These are phyloP conservation scores for Silvanus unidentatus DNA, from an alignment of 2,888 invertebrate species.

Conservation along the genomic window DNA sequence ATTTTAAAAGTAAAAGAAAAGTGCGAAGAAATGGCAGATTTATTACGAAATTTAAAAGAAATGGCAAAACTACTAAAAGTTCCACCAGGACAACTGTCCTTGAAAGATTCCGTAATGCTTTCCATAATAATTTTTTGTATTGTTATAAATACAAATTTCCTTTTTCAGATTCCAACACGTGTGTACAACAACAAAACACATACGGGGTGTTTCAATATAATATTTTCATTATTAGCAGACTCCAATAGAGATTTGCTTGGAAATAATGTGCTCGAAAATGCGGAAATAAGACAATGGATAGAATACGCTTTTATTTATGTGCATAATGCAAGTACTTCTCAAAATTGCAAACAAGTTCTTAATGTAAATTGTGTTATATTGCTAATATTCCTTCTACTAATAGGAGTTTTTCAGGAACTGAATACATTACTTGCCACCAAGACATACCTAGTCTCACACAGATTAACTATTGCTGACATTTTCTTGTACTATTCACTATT, in stretches of 20 bases:
- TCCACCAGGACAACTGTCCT: neutral
- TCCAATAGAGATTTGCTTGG: constrained; percentile 26
- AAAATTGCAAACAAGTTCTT: constrained; percentile 26
- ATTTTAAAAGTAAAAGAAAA: too few species aligned
- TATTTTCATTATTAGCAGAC: constrained; percentile 31
- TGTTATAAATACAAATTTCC: neutral
- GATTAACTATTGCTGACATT: constrained; percentile 61
- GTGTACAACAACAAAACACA: constrained; percentile 24
- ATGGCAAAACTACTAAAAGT: neutral
- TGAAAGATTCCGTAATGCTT: neutral
- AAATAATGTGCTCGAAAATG: constrained; percentile 27
- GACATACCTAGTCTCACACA: constrained; percentile 55
- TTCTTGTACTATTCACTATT: constrained; percentile 62
- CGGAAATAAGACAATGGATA: constrained; percentile 41
- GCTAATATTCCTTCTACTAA: too few species aligned
- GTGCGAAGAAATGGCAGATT: too few species aligned
- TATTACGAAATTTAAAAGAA: neutral
- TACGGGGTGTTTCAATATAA: constrained; percentile 35
- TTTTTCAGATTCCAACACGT: constrained; percentile 29
- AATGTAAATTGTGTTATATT: constrained; percentile 31
- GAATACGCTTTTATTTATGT: constrained; percentile 39
- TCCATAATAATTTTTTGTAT: neutral
- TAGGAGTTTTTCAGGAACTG: constrained; percentile 53
- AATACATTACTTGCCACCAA: constrained; percentile 50
- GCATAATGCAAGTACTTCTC: constrained; percentile 18